Conservation (phyloP, 2,113 vertebrate genomes). For the Acanthochromis polyacanthus region DNA sequence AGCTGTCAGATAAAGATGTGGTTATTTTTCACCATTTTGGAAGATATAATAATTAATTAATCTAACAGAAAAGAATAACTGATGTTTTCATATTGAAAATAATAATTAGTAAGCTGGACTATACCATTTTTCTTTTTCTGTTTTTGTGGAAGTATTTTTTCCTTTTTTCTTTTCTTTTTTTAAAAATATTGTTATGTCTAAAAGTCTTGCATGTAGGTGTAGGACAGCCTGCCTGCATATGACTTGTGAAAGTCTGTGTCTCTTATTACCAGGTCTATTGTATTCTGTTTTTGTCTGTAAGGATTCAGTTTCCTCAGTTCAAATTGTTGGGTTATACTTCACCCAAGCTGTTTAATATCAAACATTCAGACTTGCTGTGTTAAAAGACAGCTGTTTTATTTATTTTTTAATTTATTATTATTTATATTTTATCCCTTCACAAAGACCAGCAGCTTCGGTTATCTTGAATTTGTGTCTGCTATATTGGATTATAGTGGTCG, state of each 20-base stretch:
- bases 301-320: slow-evolving; percentile 18
- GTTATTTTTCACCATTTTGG: too few relatives aligned
- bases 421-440: neutral
- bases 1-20: too few relatives aligned
- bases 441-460: neutral
- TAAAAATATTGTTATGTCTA: neutral
- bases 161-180: neutral
- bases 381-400: neutral
- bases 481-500: too few relatives aligned
- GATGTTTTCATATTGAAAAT: too few relatives aligned
- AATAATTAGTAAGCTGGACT: too few relatives aligned
- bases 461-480: slow-evolving; percentile 23
- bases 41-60: too few relatives aligned
- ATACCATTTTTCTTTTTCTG: neutral
- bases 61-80: too few relatives aligned
- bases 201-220: slow-evolving; percentile 7
- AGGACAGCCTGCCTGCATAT: neutral
- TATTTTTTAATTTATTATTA: too few relatives aligned
- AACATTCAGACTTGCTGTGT: neutral
- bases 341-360: slow-evolving; percentile 11
- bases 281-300: slow-evolving; percentile 21
- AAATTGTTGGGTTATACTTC: slow-evolving; percentile 30
- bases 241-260: neutral
- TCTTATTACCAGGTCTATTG: slow-evolving; percentile 15
- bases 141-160: neutral